These are phyloP conservation scores for Trissolcus basalis DNA, from an alignment of 1,140 invertebrate species.

Conservation along the genomic window DNA sequence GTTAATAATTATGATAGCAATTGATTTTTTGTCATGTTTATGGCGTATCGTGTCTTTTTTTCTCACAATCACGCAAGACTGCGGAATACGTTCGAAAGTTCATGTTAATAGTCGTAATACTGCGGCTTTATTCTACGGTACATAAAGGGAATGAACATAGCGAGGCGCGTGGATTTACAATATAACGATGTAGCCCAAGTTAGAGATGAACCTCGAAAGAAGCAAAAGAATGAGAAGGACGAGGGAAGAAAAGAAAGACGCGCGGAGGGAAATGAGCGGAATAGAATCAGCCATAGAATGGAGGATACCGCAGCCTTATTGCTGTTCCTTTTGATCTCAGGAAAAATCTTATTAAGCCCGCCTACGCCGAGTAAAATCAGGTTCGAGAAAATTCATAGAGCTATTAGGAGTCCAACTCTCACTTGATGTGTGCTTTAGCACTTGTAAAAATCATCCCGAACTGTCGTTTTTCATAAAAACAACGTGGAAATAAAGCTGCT, in stretches of 20 bases:
- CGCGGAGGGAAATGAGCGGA: conserved; percentile 32
- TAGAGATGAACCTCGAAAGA: conserved; percentile 52
- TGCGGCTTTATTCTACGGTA: conserved; percentile 58
- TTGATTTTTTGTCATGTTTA: neutral
- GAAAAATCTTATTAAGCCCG: conserved; percentile 53
- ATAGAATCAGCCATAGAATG: conserved; percentile 47
- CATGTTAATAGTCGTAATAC: conserved; percentile 67
- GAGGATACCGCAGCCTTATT: conserved; percentile 45
- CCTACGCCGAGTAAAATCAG: conserved; percentile 47
- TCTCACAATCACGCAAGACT: conserved; percentile 11
- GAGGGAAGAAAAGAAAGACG: conserved; percentile 34
- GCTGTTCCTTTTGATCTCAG: conserved; percentile 52
- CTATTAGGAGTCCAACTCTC: conserved; percentile 21
- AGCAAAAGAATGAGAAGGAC: conserved; percentile 39
- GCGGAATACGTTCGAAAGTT: conserved; percentile 54
- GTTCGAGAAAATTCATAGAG: conserved; percentile 47
- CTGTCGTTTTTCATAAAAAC: neutral
- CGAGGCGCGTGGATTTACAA: conserved; percentile 48
- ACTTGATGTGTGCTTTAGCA: neutral
- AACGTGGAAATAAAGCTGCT: too few species aligned
- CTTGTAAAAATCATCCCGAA: neutral
- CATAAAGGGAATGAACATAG: conserved; percentile 58
- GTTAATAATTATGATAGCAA: too few species aligned
- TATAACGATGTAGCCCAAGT: conserved; percentile 55
- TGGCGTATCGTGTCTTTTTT: conserved; percentile 37